Evolutionary conservation across 2,888 invertebrate genomes (phyloP).

Genomic region (Lasioglossum oenotherae): DNA sequence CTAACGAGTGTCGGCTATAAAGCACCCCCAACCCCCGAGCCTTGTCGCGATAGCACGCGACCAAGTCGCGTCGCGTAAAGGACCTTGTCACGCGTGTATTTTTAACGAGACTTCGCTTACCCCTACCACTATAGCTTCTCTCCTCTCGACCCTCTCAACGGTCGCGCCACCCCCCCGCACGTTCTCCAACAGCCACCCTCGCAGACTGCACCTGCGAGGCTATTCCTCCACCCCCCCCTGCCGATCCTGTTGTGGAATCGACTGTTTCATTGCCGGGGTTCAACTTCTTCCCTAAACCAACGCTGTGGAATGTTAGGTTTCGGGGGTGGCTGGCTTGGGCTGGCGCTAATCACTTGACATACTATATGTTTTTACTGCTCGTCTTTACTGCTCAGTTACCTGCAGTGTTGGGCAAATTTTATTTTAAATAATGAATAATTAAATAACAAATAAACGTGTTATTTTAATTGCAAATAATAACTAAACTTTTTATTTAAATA

Average conservation of each 20-base stretch:
- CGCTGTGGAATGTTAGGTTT: background rate
- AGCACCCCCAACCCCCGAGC: slow-evolving; percentile 51
- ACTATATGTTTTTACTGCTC: background rate
- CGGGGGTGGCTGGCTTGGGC: background rate
- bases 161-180: background rate
- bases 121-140: slow-evolving; percentile 17
- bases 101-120: slow-evolving; percentile 74
- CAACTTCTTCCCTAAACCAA: background rate
- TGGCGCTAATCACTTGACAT: background rate
- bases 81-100: slow-evolving; percentile 77
- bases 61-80: slow-evolving; percentile 70
- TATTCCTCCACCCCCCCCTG: background rate
- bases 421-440: too few relatives aligned
- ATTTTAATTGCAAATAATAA: too few relatives aligned
- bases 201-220: slow-evolving; percentile 46
- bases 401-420: too few relatives aligned
- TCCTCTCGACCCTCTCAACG: slow-evolving; percentile 35
- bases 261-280: background rate
- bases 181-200: slow-evolving; percentile 7
- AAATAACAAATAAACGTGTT: too few relatives aligned
- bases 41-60: slow-evolving; percentile 53
- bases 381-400: background rate
- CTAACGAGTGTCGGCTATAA: slow-evolving; percentile 73
- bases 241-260: background rate
- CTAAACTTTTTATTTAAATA: too few relatives aligned